phyloP scores from a whole-genome alignment of 2,113 vertebrate species.

The Girardinichthys multiradiatus region DNA sequence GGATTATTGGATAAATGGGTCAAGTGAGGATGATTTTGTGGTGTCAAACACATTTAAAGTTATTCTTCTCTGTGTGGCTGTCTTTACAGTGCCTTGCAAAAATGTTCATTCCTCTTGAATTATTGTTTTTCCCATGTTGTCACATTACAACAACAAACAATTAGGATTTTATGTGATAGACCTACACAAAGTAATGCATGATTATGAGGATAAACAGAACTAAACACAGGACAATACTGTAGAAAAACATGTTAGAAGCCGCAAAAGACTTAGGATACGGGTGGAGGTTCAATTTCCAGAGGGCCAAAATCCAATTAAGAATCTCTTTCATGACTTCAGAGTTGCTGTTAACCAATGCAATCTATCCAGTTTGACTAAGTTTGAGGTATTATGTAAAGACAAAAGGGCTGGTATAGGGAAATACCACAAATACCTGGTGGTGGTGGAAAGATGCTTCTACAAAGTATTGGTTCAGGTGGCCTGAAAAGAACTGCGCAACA shows the following conservation, averaged over 20 bases:
- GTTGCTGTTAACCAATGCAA: neutral
- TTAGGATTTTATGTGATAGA: neutral
- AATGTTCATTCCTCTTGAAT: neutral
- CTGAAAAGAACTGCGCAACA: too few relatives aligned
- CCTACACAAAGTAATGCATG: neutral
- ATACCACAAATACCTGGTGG: too few relatives aligned
- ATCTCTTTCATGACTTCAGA: neutral
- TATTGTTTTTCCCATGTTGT: neutral
- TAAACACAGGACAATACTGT: too few relatives aligned
- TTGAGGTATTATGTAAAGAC: neutral
- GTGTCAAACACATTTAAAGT: constrained; percentile 65
- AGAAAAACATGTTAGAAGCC: neutral
- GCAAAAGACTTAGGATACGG: too few relatives aligned
- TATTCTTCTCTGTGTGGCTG: constrained; percentile 19
- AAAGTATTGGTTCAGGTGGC: too few relatives aligned
- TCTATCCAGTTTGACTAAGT: neutral
- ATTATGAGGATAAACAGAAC: neutral
- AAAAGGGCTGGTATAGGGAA: neutral
- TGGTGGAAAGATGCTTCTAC: too few relatives aligned
- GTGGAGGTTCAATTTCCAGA: neutral
- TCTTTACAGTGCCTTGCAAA: neutral
- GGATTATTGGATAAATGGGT: constrained; percentile 74
- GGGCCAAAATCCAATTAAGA: too few relatives aligned
- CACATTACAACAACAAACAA: neutral
- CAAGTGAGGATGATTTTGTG: constrained; percentile 44